Percentiles rank a stretch among this genome's conserved stretches.
Conservation (phyloP, 1,140 invertebrate genomes). For the Papilio polyxenes region DNA sequence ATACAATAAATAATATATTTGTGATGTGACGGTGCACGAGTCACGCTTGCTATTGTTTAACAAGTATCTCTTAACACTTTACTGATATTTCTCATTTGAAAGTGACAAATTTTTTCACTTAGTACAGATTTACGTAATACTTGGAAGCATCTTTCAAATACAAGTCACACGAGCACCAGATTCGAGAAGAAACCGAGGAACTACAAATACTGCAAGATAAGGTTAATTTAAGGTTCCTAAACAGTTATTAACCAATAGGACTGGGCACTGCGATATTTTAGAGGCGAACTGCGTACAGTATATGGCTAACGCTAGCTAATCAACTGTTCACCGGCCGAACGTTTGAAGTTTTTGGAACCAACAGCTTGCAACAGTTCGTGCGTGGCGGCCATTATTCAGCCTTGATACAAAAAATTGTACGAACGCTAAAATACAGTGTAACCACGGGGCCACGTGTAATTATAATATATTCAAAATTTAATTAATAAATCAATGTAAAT, state of each 20-base stretch:
- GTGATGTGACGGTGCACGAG: background rate
- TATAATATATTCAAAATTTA: background rate
- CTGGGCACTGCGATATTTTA: too few species aligned
- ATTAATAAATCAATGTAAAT: background rate
- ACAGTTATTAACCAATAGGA: too few species aligned
- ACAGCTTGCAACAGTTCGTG: background rate
- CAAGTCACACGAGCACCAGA: too few species aligned
- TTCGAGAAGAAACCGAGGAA: too few species aligned
- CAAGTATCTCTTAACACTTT: slow-evolving; percentile 1
- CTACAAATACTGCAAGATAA: too few species aligned
- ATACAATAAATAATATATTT: background rate
- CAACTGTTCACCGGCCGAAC: too few species aligned
- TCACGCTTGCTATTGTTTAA: background rate
- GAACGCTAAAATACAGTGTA: background rate
- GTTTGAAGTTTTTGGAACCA: background rate
- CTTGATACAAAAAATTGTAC: background rate
- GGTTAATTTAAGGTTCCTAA: too few species aligned
- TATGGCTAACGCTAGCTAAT: too few species aligned
- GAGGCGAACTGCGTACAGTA: too few species aligned
- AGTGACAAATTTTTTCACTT: slow-evolving; percentile 3
- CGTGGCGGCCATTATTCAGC: background rate
- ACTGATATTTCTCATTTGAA: slow-evolving; percentile 5
- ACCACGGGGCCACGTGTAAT: background rate
- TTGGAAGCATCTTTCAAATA: too few species aligned
- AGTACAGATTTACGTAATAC: background rate